phyloP scores from a whole-genome alignment of 1,140 invertebrate genomes.

The Cydia strobilella region DNA sequence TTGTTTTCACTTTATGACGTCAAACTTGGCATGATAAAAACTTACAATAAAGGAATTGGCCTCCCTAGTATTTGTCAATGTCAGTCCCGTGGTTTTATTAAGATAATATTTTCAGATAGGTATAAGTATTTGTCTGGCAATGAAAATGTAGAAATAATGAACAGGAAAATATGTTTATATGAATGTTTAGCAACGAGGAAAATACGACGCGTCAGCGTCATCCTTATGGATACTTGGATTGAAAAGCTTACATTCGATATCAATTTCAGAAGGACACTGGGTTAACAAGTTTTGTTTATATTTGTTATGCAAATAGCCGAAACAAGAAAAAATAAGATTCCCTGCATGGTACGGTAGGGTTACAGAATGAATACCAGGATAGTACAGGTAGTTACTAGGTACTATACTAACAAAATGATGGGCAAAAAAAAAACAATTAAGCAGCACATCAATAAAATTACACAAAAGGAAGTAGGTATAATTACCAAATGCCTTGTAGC shows the following conservation, averaged over 20 bases:
- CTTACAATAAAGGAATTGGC: constrained; percentile 29
- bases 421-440: too few relatives aligned
- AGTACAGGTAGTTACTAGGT: too few relatives aligned
- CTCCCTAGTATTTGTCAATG: constrained; percentile 28
- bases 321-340: too few relatives aligned
- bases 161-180: not conserved
- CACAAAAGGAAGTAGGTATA: too few relatives aligned
- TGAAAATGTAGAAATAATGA: constrained; percentile 11
- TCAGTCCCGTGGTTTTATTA: constrained; percentile 21
- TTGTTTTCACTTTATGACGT: constrained; percentile 30
- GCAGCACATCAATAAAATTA: too few relatives aligned
- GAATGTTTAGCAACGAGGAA: not conserved
- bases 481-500: too few relatives aligned
- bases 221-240: not conserved
- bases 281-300: too few relatives aligned
- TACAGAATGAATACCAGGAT: too few relatives aligned
- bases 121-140: constrained; percentile 14
- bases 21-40: constrained; percentile 31
- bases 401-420: too few relatives aligned
- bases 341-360: too few relatives aligned
- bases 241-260: not conserved
- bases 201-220: not conserved
- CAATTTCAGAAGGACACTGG: not conserved
- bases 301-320: too few relatives aligned
- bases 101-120: constrained; percentile 24